phyloP scores from a whole-genome alignment of 2,113 vertebrate genomes.

The Mustelus asterias region DNA sequence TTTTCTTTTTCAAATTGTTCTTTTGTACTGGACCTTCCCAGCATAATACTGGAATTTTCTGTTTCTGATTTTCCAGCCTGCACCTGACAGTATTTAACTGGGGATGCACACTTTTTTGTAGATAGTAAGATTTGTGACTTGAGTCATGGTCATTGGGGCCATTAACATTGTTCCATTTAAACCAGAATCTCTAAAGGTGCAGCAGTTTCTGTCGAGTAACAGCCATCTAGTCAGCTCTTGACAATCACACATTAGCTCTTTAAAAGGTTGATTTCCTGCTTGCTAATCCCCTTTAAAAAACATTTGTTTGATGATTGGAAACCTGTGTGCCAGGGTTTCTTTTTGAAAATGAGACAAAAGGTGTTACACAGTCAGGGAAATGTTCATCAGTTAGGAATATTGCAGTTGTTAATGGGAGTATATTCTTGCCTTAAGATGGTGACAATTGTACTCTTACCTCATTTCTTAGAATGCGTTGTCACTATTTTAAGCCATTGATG shows the following conservation, averaged over 20 bases:
- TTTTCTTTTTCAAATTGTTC: background rate
- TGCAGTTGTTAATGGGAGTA: too few relatives aligned
- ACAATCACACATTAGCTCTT: background rate
- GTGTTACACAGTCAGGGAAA: background rate
- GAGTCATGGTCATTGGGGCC: background rate
- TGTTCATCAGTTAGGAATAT: too few relatives aligned
- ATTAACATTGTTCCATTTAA: background rate
- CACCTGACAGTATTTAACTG: background rate
- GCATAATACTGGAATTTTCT: background rate
- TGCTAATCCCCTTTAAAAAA: too few relatives aligned
- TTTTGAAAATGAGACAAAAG: background rate
- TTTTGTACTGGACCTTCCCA: background rate
- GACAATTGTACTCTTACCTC: too few relatives aligned
- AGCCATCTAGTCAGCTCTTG: background rate
- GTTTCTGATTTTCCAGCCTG: background rate
- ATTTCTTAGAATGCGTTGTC: too few relatives aligned
- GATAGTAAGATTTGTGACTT: background rate
- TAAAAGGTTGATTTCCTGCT: background rate
- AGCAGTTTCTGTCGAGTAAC: background rate
- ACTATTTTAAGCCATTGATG: too few relatives aligned
- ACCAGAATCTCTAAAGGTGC: background rate
- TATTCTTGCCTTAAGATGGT: too few relatives aligned
- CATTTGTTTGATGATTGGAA: background rate
- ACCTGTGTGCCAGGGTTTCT: background rate
- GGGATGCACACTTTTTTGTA: background rate